Base-by-base conservation (phyloP, 2,797 vertebrate genomes). In the Capromys pilorides region DNA sequence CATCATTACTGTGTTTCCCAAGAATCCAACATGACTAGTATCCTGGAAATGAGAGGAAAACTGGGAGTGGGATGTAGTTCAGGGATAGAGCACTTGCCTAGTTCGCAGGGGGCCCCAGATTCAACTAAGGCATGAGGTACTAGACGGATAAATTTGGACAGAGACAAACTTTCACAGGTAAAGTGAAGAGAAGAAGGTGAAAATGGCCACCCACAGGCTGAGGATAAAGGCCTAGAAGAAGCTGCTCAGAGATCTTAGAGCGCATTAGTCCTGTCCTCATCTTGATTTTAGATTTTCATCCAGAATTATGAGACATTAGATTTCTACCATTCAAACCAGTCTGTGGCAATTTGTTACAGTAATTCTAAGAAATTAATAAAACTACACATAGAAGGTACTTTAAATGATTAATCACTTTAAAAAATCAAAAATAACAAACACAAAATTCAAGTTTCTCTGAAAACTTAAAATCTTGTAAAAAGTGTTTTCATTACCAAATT, bases 401-500 rank as follows among this genome's bases (percentile, higher is more conserved):
- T 33, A 51, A 80, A 39, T 61, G 67, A 71, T 14, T 36, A 71
- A 45, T 57, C 64, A 88, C 36, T 86, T 79, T 22, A 66, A 49
- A 39, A 87, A 24, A 12, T 36, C 71, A 18, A 88, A 82, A 80
- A 41, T 19, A 88, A 57, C 10, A 75, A 26, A 36, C 13, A 21
- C 5, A 14, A 51, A 22, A 22, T n/a, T 75, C 6, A n/a, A 80
- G 11, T 49, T 59, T 36, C 51, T 51, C 14, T 10, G 12, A 26
- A 86, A 66, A 80, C 69, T 86, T 77, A 24, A 86, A 89, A 41
- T 75, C 57, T 79, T 69, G 13, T 86, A 90, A 90, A 75, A 90
- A 54, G 1, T 67, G 22, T 61, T 39, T 85, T 57, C n/a, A 39
- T 31, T 78, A 69, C 66, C 54, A 59, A 69, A 64, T 39, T 33